Conservation (phyloP, 2,113 vertebrate species). For the Athene cunicularia region DNA sequence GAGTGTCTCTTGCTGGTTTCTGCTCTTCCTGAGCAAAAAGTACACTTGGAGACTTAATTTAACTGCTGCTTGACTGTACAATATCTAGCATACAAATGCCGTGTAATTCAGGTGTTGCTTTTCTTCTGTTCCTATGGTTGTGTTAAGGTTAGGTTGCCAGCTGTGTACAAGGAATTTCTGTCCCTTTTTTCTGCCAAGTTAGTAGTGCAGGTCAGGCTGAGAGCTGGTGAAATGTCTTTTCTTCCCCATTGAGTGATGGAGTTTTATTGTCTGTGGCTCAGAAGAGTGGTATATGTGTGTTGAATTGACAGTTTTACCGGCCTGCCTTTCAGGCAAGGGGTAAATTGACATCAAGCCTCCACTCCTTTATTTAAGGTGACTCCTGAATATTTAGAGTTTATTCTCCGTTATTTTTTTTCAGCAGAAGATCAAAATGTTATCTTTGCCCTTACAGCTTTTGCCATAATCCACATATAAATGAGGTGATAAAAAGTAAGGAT, state of each 20-base stretch:
- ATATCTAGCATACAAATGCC: rapidly evolving
- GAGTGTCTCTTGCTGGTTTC: neutral
- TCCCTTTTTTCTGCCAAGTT: neutral
- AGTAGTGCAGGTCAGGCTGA: neutral
- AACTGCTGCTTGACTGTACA: neutral
- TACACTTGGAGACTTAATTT: neutral
- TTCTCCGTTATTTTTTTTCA: neutral
- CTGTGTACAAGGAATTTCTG: neutral
- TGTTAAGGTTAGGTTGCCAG: neutral
- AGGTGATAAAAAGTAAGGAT: slow-evolving; percentile 70
- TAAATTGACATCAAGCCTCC: neutral
- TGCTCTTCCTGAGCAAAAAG: neutral
- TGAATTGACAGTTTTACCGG: neutral
- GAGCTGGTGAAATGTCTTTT: neutral
- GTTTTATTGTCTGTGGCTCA: neutral
- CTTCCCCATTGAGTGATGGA: neutral
- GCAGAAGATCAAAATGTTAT: slow-evolving; percentile 47
- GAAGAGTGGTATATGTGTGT: neutral
- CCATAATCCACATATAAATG: slow-evolving; percentile 72
- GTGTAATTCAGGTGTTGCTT: neutral
- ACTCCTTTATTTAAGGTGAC: slow-evolving; percentile 2
- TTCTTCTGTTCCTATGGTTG: neutral
- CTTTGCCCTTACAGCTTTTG: slow-evolving; percentile 49
- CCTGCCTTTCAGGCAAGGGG: neutral
- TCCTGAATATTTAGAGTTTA: slow-evolving; percentile 10